Evolutionary conservation across 2,888 invertebrate species (phyloP).

Genomic region (Furcula furcula): DNA sequence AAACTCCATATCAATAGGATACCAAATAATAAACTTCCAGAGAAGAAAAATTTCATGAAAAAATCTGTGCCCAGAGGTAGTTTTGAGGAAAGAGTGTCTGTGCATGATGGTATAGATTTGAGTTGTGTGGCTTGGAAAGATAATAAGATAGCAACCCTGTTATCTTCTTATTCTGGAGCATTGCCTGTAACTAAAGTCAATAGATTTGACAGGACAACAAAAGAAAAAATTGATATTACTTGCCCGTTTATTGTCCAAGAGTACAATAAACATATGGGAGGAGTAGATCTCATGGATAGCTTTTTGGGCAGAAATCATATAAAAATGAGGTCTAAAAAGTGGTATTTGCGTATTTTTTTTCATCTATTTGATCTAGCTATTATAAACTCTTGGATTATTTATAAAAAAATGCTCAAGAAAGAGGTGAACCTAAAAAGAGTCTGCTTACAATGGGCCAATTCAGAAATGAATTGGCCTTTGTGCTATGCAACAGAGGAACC

Average conservation of each 20-base stretch:
- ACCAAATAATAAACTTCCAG: constrained; percentile 37
- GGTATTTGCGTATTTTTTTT: constrained; percentile 45
- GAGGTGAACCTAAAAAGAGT: too few species aligned
- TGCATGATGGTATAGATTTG: constrained; percentile 38
- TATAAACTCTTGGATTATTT: constrained; percentile 40
- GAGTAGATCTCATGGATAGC: constrained; percentile 45
- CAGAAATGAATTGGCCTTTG: too few species aligned
- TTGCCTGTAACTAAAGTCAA: constrained; percentile 35
- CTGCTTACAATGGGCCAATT: too few species aligned
- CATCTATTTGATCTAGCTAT: constrained; percentile 37
- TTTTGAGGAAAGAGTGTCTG: constrained; percentile 41
- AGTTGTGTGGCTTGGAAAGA: constrained; percentile 43
- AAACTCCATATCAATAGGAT: too few species aligned
- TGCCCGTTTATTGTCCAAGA: constrained; percentile 43
- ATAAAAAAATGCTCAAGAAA: too few species aligned
- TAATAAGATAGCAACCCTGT: constrained; percentile 39
- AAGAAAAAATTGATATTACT: constrained; percentile 38
- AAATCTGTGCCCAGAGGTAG: constrained; percentile 42
- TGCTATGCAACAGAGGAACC: too few species aligned
- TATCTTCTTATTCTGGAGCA: constrained; percentile 41
- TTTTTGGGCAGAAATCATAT: constrained; percentile 40
- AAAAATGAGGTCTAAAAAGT: constrained; percentile 41
- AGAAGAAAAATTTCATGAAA: constrained; percentile 41
- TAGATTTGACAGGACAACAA: constrained; percentile 38
- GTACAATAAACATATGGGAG: constrained; percentile 49